Evolutionary conservation across 2,888 invertebrate species (phyloP).

Genomic region (Peribatodes rhomboidaria): DNA sequence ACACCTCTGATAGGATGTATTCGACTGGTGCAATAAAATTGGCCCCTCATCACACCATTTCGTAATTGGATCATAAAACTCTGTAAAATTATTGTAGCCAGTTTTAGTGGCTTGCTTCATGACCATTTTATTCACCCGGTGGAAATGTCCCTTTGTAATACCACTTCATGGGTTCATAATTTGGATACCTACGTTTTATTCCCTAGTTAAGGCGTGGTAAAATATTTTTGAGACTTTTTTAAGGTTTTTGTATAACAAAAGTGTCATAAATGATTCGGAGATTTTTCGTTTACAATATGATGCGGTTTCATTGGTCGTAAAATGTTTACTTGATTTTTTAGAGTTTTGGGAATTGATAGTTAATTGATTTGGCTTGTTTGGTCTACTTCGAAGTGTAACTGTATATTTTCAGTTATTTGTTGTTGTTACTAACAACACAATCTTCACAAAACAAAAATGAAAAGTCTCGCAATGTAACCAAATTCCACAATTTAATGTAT

Average conservation of each 20-base stretch:
- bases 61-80: conserved; percentile 69
- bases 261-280: conserved; percentile 41
- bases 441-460: too few species aligned
- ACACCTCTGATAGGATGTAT: conserved; percentile 53
- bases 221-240: conserved; percentile 37
- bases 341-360: conserved; percentile 21
- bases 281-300: conserved; percentile 33
- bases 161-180: conserved; percentile 47
- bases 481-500: not conserved
- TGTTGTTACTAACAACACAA: too few species aligned
- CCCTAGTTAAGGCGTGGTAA: conserved; percentile 40
- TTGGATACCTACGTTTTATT: conserved; percentile 51
- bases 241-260: conserved; percentile 34
- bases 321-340: conserved; percentile 33
- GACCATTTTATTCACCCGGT: conserved; percentile 60
- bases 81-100: conserved; percentile 62
- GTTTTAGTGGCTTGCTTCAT: conserved; percentile 60
- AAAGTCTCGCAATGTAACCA: not conserved
- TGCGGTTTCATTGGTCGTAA: conserved; percentile 42
- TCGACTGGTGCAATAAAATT: conserved; percentile 63
- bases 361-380: conserved; percentile 18
- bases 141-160: conserved; percentile 53
- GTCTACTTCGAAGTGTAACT: conserved; percentile 8
- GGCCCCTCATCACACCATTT: conserved; percentile 66
- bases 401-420: not conserved